Base-by-base conservation (phyloP, 2,797 vertebrate genomes). In the Sebastes hubbsi region DNA sequence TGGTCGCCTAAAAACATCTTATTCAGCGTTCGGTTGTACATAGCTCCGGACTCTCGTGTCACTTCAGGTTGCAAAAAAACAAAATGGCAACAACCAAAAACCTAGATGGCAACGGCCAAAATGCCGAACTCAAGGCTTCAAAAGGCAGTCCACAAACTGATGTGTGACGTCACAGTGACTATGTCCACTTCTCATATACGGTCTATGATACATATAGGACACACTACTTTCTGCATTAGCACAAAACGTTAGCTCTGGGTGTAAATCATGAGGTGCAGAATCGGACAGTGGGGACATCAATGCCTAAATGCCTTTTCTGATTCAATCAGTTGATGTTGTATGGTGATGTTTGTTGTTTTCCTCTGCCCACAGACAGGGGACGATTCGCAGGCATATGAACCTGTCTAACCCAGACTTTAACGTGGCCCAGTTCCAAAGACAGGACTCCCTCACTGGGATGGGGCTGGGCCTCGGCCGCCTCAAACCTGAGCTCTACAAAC, bases 391-490 rank as follows among this genome's bases (percentile, higher is more conserved):
- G 88, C 98, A 99, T 87, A 97, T 99, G 93, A 99, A 99, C 94
- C 95, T 98, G 82, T 99, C 98, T 24, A 99, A 99, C 83, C 98
- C 98, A 0, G 98, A 99, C 92, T 99, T 99, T 94, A 99, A 97
- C 55, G 96, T 99, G 91, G 97, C 98, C 34, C 98, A 99, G 93
- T 98, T 98, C 84, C 98, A 99, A 92, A 97, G 97, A 82, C 98
- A 99, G 92, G 98, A 99, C 81, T 98, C 98, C 20, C 93, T 98
- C 85, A 98, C 98, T 0, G 98, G 98, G 55, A 98, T 99, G 87
- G 95, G 95, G n/a, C 88, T 96, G 18, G 99, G 99, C 25, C 93
- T 96, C 0, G 99, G 99, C 4, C 96, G 97, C 67, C 97, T 99
- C 80, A 99, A 99, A 88, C 99, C 99, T 0, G 99, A 99, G 90